phyloP scores from a whole-genome alignment of 2,888 invertebrate species.

The Plutella xylostella region DNA sequence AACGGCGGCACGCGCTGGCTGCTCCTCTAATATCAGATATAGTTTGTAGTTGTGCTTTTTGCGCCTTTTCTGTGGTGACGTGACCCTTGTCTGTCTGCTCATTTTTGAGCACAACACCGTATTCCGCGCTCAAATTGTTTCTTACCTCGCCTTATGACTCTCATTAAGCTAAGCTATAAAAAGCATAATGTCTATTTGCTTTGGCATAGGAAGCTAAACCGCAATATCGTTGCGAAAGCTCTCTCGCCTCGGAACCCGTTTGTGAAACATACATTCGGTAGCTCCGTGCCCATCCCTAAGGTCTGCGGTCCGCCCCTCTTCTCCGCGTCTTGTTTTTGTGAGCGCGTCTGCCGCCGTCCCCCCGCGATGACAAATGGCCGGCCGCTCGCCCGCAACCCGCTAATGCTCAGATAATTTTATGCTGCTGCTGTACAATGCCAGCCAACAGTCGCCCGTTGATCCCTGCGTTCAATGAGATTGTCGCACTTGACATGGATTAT shows the following conservation, averaged over 20 bases:
- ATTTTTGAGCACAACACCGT: constrained; percentile 20
- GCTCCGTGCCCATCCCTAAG: constrained; percentile 1
- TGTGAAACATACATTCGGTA: no score
- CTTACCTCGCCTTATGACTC: no score
- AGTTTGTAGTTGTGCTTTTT: constrained; percentile 59
- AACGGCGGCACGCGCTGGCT: constrained; percentile 54
- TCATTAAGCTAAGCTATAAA: no score
- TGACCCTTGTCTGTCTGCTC: constrained; percentile 59
- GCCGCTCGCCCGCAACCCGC: constrained; percentile 43
- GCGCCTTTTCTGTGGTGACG: constrained; percentile 34
- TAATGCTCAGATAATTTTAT: constrained; percentile 67
- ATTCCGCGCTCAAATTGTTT: no score
- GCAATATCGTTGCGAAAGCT: no score
- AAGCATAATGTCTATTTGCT: no score
- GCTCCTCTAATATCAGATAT: constrained; percentile 64
- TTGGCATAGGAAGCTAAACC: no score
- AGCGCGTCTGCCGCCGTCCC: constrained; percentile 60
- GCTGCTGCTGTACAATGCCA: constrained; percentile 37
- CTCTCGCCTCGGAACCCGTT: no score
- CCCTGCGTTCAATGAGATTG: no score
- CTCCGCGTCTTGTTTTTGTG: constrained; percentile 58
- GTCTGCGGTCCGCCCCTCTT: constrained; percentile 4
- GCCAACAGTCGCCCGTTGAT: no score
- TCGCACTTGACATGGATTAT: no score
- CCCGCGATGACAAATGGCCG: constrained; percentile 67